Percentiles rank a stretch among this genome's conserved stretches.
Evolutionary conservation across 2,888 invertebrate genomes (phyloP).

Genomic region (Choreutis nemorana): DNA sequence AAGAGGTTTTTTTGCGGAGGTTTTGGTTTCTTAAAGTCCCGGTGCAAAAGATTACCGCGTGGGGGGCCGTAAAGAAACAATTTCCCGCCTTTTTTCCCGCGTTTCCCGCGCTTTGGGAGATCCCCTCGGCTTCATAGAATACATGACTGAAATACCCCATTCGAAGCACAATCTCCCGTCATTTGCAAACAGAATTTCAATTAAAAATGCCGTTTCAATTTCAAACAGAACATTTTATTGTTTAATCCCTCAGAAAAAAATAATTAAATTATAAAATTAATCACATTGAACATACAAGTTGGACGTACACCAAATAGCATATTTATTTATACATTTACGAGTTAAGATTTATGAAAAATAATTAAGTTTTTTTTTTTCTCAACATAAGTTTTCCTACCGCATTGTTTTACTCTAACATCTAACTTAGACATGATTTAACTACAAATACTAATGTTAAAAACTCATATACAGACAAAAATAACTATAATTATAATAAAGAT

Average conservation of each 20-base stretch:
- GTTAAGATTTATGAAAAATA: slow-evolving; percentile 47
- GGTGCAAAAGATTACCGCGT: slow-evolving; percentile 48
- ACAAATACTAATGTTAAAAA: slow-evolving; percentile 45
- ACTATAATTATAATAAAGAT: slow-evolving; percentile 27
- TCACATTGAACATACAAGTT: slow-evolving; percentile 64
- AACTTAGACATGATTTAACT: slow-evolving; percentile 55
- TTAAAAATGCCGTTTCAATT: slow-evolving; percentile 50
- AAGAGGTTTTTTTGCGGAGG: slow-evolving; percentile 16
- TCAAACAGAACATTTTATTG: slow-evolving; percentile 67
- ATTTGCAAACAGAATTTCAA: background rate
- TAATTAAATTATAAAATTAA: slow-evolving; percentile 55
- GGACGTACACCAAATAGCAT: slow-evolving; percentile 64
- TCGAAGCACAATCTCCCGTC: slow-evolving; percentile 15
- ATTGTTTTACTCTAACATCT: slow-evolving; percentile 38
- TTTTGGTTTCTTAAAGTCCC: slow-evolving; percentile 14
- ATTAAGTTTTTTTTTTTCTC: no score
- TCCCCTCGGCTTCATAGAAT: slow-evolving; percentile 37
- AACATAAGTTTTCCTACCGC: slow-evolving; percentile 41
- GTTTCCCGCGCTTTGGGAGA: slow-evolving; percentile 36
- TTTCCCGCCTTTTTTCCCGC: slow-evolving; percentile 47
- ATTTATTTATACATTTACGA: slow-evolving; percentile 51
- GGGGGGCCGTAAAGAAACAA: slow-evolving; percentile 63
- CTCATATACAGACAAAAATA: slow-evolving; percentile 65
- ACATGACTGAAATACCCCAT: slow-evolving; percentile 57
- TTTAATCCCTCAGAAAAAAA: slow-evolving; percentile 64